Percentiles rank a stretch among this genome's conserved stretches.
Conservation (phyloP, 2,113 vertebrate species). For the Otus sunia region DNA sequence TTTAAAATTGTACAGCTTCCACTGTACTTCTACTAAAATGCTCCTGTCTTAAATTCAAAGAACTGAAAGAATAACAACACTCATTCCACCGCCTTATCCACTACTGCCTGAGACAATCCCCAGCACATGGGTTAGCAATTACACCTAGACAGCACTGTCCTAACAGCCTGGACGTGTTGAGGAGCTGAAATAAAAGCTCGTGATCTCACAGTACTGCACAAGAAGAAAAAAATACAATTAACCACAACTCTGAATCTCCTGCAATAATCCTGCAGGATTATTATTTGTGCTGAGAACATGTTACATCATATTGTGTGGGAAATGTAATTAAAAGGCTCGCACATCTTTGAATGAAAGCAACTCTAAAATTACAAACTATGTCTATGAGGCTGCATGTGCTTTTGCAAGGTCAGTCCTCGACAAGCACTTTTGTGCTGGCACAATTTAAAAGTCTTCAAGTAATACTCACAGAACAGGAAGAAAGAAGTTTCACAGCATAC, state of each 20-base stretch:
- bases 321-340: slow-evolving; percentile 7
- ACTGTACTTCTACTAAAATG: not conserved
- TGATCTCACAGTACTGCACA: not conserved
- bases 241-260: not conserved
- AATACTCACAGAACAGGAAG: slow-evolving; percentile 85
- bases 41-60: not conserved
- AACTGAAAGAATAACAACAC: not conserved
- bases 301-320: not conserved
- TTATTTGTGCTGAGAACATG: not conserved
- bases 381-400: not conserved
- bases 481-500: slow-evolving; percentile 89
- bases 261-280: not conserved
- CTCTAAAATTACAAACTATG: not conserved
- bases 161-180: not conserved
- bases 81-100: not conserved
- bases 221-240: not conserved
- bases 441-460: not conserved
- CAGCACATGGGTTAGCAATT: not conserved
- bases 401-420: not conserved
- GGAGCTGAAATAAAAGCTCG: not conserved
- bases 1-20: not conserved
- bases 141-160: not conserved
- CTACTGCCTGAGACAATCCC: not conserved
- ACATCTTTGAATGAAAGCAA: not conserved
- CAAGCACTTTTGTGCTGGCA: not conserved